These are phyloP conservation scores for Odontamblyopus rebecca DNA, from an alignment of 2,797 vertebrate genomes.

Conservation along the genomic window DNA sequence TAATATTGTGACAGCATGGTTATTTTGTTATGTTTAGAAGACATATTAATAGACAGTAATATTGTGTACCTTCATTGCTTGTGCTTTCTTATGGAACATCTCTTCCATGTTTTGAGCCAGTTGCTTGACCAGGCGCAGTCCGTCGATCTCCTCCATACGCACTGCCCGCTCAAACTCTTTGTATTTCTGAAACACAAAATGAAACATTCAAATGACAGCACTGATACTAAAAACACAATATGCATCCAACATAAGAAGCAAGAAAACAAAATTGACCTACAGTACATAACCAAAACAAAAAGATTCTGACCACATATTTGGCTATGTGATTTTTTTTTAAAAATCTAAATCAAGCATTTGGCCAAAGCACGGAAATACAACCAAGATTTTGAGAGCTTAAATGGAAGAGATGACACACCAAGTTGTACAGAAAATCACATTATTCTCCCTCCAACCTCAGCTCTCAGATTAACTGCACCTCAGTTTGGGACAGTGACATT, in stretches of 20 bases:
- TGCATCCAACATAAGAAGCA: background rate
- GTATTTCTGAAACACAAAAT: constrained; percentile 85
- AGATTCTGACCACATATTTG: background rate
- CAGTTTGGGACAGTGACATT: constrained; percentile 58
- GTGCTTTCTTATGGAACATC: constrained; percentile 97
- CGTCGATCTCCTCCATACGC: constrained; percentile 93
- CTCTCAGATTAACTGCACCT: constrained; percentile 44
- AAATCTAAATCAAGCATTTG: constrained; percentile 29
- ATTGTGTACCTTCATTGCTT: constrained; percentile 87
- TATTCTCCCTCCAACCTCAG: constrained; percentile 41
- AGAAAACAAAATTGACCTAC: background rate
- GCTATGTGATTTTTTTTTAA: background rate
- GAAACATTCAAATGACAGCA: background rate
- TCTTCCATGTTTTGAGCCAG: constrained; percentile 96
- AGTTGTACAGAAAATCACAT: constrained; percentile 46
- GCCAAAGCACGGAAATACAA: constrained; percentile 32
- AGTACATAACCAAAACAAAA: background rate
- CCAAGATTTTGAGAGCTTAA: constrained; percentile 41
- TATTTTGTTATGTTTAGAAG: background rate
- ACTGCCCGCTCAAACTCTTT: constrained; percentile 96
- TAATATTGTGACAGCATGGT: background rate
- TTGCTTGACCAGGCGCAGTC: constrained; percentile 91
- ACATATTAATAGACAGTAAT: background rate
- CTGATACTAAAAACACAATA: background rate
- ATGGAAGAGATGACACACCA: constrained; percentile 35